Conservation (phyloP, 2,797 vertebrate species). For the Dryobates pubescens region DNA sequence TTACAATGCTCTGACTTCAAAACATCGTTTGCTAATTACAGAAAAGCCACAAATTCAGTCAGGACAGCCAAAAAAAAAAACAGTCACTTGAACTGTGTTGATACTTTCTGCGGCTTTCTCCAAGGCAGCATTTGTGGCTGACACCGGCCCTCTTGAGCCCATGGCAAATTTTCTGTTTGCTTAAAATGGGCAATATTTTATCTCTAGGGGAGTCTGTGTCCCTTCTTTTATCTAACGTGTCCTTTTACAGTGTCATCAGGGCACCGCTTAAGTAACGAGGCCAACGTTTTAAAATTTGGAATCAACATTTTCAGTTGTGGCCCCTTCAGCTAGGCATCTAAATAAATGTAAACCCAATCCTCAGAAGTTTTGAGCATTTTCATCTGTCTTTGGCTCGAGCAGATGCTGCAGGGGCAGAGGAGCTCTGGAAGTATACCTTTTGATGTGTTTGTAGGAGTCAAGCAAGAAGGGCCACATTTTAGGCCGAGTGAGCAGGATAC, state of each 20-base stretch:
- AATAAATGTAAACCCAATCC: background rate
- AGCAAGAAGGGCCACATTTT: conserved; percentile 46
- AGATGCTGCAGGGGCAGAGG: conserved; percentile 17
- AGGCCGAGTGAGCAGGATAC: conserved; percentile 40
- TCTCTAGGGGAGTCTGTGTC: conserved; percentile 19
- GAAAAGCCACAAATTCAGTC: conserved; percentile 15
- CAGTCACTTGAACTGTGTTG: background rate
- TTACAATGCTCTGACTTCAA: background rate
- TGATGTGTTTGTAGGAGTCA: conserved; percentile 49
- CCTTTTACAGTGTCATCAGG: conserved; percentile 26
- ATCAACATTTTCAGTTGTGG: conserved; percentile 32
- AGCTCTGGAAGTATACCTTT: conserved; percentile 38
- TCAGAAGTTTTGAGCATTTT: conserved; percentile 26
- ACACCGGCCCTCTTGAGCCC: conserved; percentile 9
- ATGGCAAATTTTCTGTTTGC: conserved; percentile 32
- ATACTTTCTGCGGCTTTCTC: conserved; percentile 15
- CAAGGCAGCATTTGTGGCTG: conserved; percentile 13
- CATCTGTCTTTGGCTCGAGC: conserved; percentile 61
- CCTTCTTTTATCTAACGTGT: conserved; percentile 37
- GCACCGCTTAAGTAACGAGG: conserved; percentile 26
- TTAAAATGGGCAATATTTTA: conserved; percentile 41
- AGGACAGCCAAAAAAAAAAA: background rate
- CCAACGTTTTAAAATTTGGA: conserved; percentile 32
- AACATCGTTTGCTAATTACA: background rate
- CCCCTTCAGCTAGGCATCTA: conserved; percentile 30